Conservation (phyloP, 2,888 invertebrate genomes). For the Drosophila kanekoi region DNA sequence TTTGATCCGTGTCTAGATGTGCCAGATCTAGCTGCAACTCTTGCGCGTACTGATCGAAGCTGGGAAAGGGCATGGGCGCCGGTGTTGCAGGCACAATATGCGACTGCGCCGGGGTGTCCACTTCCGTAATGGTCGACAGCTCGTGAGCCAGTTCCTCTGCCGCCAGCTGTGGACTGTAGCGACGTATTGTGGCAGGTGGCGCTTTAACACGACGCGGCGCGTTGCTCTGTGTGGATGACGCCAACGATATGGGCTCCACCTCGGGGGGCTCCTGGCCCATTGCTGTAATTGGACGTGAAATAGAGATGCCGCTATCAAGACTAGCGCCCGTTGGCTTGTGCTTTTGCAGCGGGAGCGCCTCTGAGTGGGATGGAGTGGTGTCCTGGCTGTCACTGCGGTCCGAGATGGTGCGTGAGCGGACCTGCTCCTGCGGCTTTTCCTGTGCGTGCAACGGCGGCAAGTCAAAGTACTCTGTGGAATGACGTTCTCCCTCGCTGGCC, state of each 20-base stretch:
- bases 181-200: conserved; percentile 81
- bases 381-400: conserved; percentile 57
- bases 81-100: conserved; percentile 54
- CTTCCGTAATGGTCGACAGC: conserved; percentile 89
- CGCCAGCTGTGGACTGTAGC: conserved; percentile 83
- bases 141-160: conserved; percentile 86
- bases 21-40: conserved; percentile 84
- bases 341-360: conserved; percentile 73
- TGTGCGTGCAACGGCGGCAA: conserved; percentile 64
- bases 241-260: conserved; percentile 58
- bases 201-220: conserved; percentile 49
- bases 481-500: conserved; percentile 80
- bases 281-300: conserved; percentile 84
- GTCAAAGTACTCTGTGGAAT: conserved; percentile 84
- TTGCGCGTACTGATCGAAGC: conserved; percentile 86
- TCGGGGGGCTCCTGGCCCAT: conserved; percentile 58
- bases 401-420: conserved; percentile 47
- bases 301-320: conserved; percentile 84
- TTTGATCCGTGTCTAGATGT: conserved; percentile 84
- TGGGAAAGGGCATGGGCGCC: conserved; percentile 70
- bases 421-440: conserved; percentile 9
- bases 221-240: conserved; percentile 52
- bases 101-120: conserved; percentile 89
- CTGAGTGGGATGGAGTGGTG: conserved; percentile 46
- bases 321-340: conserved; percentile 81